A percentile compares a stretch with the other conserved stretches of the same genome.
These are phyloP conservation scores for Crenichthys baileyi DNA, from an alignment of 2,797 vertebrate species.

Conservation along the genomic window DNA sequence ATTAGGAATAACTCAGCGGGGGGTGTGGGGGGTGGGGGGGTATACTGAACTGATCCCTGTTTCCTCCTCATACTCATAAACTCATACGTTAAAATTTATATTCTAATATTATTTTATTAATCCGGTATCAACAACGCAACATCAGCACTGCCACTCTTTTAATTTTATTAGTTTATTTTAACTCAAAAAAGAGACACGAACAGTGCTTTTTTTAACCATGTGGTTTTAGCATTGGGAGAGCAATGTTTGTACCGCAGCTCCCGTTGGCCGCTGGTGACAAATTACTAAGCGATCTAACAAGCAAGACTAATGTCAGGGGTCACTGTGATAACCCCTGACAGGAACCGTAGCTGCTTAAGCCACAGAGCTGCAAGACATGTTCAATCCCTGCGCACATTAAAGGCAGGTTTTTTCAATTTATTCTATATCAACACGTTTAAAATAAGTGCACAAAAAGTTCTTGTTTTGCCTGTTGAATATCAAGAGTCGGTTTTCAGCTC, in stretches of 20 bases:
- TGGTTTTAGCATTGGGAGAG: conserved; percentile 54
- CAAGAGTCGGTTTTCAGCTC: conserved; percentile 43
- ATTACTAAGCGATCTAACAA: conserved; percentile 68
- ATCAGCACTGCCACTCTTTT: neutral
- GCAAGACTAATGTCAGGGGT: conserved; percentile 70
- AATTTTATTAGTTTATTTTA: conserved; percentile 2
- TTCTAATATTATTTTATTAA: neutral
- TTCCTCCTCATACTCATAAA: conserved; percentile 10
- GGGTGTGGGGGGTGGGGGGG: neutral
- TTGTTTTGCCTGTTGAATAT: conserved; percentile 67
- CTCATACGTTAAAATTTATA: neutral
- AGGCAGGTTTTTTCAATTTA: conserved; percentile 25
- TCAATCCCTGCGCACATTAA: conserved; percentile 25
- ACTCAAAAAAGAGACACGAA: neutral
- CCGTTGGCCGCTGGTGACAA: conserved; percentile 66
- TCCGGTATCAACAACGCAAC: neutral
- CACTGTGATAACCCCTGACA: conserved; percentile 65
- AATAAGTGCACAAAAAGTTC: conserved; percentile 3
- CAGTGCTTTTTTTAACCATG: conserved; percentile 2
- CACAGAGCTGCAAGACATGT: conserved; percentile 24
- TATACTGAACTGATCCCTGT: neutral
- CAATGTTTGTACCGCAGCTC: conserved; percentile 30
- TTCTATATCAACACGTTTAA: conserved; percentile 14
- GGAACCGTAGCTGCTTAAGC: conserved; percentile 41
- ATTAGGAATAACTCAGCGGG: conserved; percentile 83